Percentiles rank a stretch among this genome's conserved stretches.
Conservation (phyloP, 2,113 vertebrate species). For the Myxocyprinus asiaticus region DNA sequence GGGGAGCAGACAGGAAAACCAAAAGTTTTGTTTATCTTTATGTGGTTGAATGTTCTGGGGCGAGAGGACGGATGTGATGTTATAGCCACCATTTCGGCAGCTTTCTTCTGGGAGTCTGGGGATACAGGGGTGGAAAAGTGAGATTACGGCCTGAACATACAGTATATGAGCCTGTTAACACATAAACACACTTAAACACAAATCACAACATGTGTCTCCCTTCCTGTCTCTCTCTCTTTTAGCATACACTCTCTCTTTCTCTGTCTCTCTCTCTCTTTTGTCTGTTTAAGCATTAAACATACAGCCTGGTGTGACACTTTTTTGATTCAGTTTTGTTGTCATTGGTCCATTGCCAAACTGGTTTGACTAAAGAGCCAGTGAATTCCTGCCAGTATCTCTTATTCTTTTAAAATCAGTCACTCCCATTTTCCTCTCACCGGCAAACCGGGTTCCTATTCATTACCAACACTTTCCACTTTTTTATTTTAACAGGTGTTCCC, state of each 20-base stretch:
- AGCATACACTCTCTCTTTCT: neutral
- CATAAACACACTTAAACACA: neutral
- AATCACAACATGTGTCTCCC: slow-evolving; percentile 5
- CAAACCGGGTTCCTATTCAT: slow-evolving; percentile 20
- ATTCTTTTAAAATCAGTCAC: slow-evolving; percentile 9
- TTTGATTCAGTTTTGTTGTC: slow-evolving; percentile 2
- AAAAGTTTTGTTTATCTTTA: slow-evolving; percentile 29
- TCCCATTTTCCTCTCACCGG: slow-evolving; percentile 16
- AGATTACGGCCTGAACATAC: neutral
- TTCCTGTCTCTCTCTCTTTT: slow-evolving; percentile 5
- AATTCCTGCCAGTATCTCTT: neutral
- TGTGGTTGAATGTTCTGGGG: slow-evolving; percentile 10
- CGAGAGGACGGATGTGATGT: slow-evolving; percentile 31
- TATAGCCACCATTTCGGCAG: slow-evolving; percentile 16
- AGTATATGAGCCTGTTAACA: neutral
- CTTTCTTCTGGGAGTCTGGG: slow-evolving; percentile 24
- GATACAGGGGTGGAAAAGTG: slow-evolving; percentile 21
- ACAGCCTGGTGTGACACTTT: neutral
- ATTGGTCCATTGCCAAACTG: slow-evolving; percentile 9
- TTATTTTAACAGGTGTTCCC: slow-evolving; percentile 41
- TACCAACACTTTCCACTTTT: slow-evolving; percentile 21
- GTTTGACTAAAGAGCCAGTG: neutral
- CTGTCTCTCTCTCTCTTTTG: neutral
- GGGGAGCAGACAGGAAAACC: slow-evolving; percentile 30
- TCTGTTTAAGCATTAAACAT: slow-evolving; percentile 4